These are phyloP conservation scores for Scleropages formosus DNA, from an alignment of 2,797 vertebrate species.

Conservation along the genomic window DNA sequence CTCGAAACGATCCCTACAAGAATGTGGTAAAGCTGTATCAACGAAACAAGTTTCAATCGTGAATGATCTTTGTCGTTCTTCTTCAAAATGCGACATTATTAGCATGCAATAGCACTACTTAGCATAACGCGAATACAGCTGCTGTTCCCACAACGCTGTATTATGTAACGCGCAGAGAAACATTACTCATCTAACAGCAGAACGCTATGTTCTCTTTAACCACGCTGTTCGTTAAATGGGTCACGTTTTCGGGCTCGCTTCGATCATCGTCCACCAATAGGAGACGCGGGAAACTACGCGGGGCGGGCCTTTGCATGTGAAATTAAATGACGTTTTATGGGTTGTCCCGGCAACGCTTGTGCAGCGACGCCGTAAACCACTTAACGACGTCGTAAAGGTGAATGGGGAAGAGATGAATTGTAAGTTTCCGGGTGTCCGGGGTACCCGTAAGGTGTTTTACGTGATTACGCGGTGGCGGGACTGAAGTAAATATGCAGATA, in stretches of 20 bases:
- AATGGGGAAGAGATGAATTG: not conserved
- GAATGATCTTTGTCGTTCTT: not conserved
- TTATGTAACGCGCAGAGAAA: not conserved
- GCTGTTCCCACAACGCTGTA: not conserved
- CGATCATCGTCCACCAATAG: slow-evolving; percentile 37
- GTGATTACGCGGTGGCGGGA: not conserved
- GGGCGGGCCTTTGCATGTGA: slow-evolving; percentile 27
- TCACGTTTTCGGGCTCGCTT: slow-evolving; percentile 48
- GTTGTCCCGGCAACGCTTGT: slow-evolving; percentile 46
- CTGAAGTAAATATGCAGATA: not conserved
- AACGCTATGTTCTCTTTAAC: not conserved
- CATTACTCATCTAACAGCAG: not conserved
- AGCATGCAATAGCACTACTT: not conserved
- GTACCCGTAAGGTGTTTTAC: not conserved
- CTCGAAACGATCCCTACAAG: too few species aligned
- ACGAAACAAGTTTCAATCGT: too few species aligned
- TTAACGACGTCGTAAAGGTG: slow-evolving; percentile 36
- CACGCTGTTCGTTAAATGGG: slow-evolving; percentile 30
- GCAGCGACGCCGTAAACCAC: slow-evolving; percentile 33
- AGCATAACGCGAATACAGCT: not conserved
- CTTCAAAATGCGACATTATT: not conserved
- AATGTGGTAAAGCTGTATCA: too few species aligned
- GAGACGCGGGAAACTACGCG: slow-evolving; percentile 26
- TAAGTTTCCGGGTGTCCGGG: not conserved
- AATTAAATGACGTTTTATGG: slow-evolving; percentile 31